Base-by-base conservation (phyloP, 1,140 invertebrate genomes). In the Palaemon carinicauda region DNA sequence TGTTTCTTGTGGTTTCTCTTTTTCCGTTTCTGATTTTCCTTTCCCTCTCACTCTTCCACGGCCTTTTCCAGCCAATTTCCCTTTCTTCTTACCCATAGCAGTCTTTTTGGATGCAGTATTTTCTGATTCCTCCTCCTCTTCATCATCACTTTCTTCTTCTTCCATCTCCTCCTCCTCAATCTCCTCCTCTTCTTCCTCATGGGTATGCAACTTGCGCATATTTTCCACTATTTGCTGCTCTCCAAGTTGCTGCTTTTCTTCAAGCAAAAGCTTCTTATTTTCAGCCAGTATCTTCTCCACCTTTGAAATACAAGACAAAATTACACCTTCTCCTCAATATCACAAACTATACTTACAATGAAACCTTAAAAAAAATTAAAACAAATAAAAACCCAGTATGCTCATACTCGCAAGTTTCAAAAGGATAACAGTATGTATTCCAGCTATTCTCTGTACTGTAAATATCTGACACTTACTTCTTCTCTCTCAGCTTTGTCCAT, bases 401-500 rank as follows among this genome's bases (percentile, higher is more conserved):
- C 0, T 4, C 7, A 9, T 41, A 41, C 33, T 41, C 7, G 7
- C 12, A 41, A 1, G 12, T 41, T 41, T 41, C 3, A 41, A 1
- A 0, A 41, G 41, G 7, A 9, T 41, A 5, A 41, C 12, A 41
- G 12, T 41, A 12, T 5, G 0, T 41, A 41, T 41, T 41, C 33
- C 5, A 41, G 12, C 7, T 41, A 41, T n/a, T n/a, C n/a, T n/a
- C 41, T 41, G 41, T 1, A 41, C 12, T 4, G 0, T 81, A 10
- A 21, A 2, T 41, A 15, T 1, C 12, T 33, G n/a, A n/a, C n/a
- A 74, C 79, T 83, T 19, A 89, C 88, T 82, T 89, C 88, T 82
- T 92, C 90, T 83, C 90, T 78, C 88, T 92, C 91, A 73, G 90
- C 89, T 31, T 90, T 90, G 79, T 91, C 91, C 80, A 91, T 90